These are phyloP conservation scores for Parauchenoglanis punctatus DNA, from an alignment of 2,797 vertebrate genomes.

Conservation along the genomic window DNA sequence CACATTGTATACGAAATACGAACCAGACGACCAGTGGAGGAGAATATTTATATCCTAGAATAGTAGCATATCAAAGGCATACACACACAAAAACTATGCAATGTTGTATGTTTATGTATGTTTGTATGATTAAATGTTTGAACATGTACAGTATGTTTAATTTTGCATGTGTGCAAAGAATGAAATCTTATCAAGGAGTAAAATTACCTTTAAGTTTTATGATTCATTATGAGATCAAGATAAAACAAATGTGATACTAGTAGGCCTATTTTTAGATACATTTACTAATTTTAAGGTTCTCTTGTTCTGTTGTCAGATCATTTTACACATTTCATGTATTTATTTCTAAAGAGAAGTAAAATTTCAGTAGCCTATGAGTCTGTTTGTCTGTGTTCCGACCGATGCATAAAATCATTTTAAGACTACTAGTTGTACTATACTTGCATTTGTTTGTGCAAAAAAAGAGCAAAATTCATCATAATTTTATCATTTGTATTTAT, in stretches of 20 bases:
- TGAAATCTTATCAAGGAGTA: background rate
- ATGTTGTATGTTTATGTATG: background rate
- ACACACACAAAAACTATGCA: background rate
- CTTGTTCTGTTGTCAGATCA: background rate
- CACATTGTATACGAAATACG: slow-evolving; percentile 81
- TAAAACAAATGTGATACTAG: background rate
- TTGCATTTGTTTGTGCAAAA: background rate
- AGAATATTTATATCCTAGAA: slow-evolving; percentile 80
- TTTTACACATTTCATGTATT: background rate
- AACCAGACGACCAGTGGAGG: slow-evolving; percentile 73
- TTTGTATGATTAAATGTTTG: background rate
- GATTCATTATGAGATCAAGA: background rate
- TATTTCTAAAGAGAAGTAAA: background rate
- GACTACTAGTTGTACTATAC: background rate
- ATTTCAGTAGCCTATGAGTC: background rate
- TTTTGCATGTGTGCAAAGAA: background rate
- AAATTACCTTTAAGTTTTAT: too few relatives aligned
- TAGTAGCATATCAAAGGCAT: slow-evolving; percentile 40
- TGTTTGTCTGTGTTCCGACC: background rate
- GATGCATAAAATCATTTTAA: background rate
- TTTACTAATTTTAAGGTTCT: background rate
- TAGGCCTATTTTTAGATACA: background rate
- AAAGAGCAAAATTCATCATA: background rate
- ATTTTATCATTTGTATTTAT: background rate
- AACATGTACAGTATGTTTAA: background rate